Evolutionary conservation across 2,113 vertebrate species (phyloP).

Genomic region (Chaetodon auriga): DNA sequence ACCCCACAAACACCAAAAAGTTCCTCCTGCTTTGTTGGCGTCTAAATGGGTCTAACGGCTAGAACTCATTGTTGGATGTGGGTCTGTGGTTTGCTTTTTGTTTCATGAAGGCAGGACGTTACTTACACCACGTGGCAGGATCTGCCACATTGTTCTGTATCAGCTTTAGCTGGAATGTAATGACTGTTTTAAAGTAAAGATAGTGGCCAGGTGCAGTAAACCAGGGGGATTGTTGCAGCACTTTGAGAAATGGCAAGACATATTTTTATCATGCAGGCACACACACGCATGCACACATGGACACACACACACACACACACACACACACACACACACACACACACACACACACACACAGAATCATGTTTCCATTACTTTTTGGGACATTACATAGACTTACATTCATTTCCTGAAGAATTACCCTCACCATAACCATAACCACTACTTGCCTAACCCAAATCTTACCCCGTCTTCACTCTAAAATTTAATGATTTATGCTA

Average conservation of each 20-base stretch:
- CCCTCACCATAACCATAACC: no score
- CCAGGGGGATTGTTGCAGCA: background rate
- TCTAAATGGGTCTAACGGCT: background rate
- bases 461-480: no score
- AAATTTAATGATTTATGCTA: no score
- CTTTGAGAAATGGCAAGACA: constrained; percentile 3
- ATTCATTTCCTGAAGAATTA: no score
- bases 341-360: background rate
- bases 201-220: background rate
- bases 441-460: no score
- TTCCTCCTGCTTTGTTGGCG: background rate
- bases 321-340: background rate
- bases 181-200: background rate
- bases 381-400: no score
- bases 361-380: background rate
- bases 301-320: background rate
- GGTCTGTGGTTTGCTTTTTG: background rate
- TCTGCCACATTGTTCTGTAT: background rate
- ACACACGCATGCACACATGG: background rate
- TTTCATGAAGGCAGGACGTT: background rate
- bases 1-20: background rate
- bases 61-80: background rate
- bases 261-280: background rate
- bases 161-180: background rate
- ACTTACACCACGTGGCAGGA: background rate